phyloP scores from a whole-genome alignment of 2,888 invertebrate species.

The Agrotis ipsilon region DNA sequence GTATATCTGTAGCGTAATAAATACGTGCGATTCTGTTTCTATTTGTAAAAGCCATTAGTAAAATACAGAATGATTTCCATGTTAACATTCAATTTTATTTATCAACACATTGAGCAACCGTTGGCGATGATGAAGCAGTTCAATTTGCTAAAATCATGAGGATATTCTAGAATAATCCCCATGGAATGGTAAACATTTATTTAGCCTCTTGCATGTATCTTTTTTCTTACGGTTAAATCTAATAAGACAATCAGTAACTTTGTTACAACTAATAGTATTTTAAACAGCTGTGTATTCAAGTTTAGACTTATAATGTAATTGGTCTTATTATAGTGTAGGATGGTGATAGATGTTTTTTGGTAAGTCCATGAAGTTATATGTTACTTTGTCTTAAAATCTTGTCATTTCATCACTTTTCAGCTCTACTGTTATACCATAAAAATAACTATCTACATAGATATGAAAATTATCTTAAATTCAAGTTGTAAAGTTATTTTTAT shows the following conservation, averaged over 20 bases:
- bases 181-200: slow-evolving; percentile 18
- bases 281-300: slow-evolving; percentile 5
- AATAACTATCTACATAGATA: not conserved
- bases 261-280: slow-evolving; percentile 29
- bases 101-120: not conserved
- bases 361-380: not conserved
- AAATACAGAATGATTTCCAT: not conserved
- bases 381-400: not conserved
- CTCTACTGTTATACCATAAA: too few species aligned
- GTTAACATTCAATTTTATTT: slow-evolving; percentile 7
- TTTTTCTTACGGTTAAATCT: slow-evolving; percentile 32
- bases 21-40: not conserved
- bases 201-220: slow-evolving; percentile 14
- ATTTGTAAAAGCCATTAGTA: not conserved
- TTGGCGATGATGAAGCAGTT: not conserved
- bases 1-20: not conserved
- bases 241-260: slow-evolving; percentile 41
- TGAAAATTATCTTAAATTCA: not conserved
- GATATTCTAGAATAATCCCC: not conserved
- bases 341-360: not conserved
- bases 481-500: slow-evolving; percentile 1
- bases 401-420: too few species aligned
- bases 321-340: not conserved
- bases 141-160: not conserved
- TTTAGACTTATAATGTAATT: not conserved